Evolutionary conservation across 2,888 invertebrate genomes (phyloP), one percentile per base, ranked within the genome.

Genomic region (Caenorhabditis virilis): DNA sequence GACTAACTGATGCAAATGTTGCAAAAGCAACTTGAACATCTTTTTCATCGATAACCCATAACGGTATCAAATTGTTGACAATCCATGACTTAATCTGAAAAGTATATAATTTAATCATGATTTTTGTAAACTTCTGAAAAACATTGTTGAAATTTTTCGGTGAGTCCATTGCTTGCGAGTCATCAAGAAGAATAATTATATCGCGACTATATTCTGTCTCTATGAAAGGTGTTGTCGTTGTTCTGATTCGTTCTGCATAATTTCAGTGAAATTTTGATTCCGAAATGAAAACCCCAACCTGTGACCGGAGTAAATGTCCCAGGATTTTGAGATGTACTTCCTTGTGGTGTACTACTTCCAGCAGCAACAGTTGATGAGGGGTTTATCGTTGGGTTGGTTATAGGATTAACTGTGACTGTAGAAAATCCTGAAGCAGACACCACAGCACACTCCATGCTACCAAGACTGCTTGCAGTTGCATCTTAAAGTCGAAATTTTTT

Each of bases 181-280:
- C 66, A 38, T 70, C 69, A 6, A 70, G 52, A 1, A 70, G 41
- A 27, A 70, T 51, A 7, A 70, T 50, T 7, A 70, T 49, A 45
- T 70, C 69, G 18, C 25, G 22, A 26, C 63, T 63, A n/a, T 48
- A 57, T 7, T 48, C 48, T n/a, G 57, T 57, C 27, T 43, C 43
- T 7, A 54, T 45, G 27, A 53, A 52, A 15, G 53, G 20, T n/a
- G 49, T 57, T 5, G 57, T 57, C n/a, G 53, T 57, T 18, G 63
- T n/a, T n/a, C n/a, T n/a, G n/a, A n/a, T n/a, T n/a, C n/a, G n/a
- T n/a, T n/a, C n/a, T n/a, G n/a, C n/a, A n/a, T n/a, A n/a, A n/a
- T n/a, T n/a, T n/a, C n/a, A n/a, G n/a, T n/a, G n/a, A n/a, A n/a
- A n/a, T n/a, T n/a, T n/a, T n/a, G n/a, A n/a, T n/a, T n/a, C n/a